Evolutionary conservation across 1,140 invertebrate genomes (phyloP), one percentile per base, ranked within the genome.

Genomic region (Cyrtorhinus lividipennis): DNA sequence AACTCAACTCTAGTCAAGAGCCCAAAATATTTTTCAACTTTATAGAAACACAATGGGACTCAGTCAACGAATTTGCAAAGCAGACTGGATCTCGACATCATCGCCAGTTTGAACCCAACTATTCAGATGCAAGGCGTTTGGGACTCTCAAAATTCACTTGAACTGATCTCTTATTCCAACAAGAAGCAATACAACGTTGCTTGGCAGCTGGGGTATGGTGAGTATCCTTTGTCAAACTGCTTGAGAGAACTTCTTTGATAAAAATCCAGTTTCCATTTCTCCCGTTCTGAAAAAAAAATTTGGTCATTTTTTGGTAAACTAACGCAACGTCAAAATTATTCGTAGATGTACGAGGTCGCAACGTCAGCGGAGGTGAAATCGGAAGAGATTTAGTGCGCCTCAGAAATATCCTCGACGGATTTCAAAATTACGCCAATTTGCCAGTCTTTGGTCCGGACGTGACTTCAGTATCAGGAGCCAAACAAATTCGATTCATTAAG

Each of bases 201-300:
- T 46, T 84, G 81, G 82, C 80, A 84, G 67, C 68, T 85, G n/a
- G 81, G 81, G 30, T 81, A 82, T 68, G 82, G 83, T 85, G 71
- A 70, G 56, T 30, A 53, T 56, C 24, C 60, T 30, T 13, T 2
- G 53, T 5, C 53, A 18, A 18, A 56, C 53, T 10, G n/a, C 57
- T 24, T 59, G 57, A 23, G 2, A 15, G 27, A 22, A 30, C n/a
- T 60, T n/a, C n/a, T n/a, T n/a, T n/a, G n/a, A n/a, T n/a, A n/a
- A n/a, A n/a, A n/a, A n/a, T n/a, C n/a, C n/a, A n/a, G n/a, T n/a
- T n/a, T n/a, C n/a, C n/a, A n/a, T n/a, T n/a, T n/a, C n/a, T n/a
- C n/a, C n/a, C n/a, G n/a, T n/a, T n/a, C n/a, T n/a, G n/a, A n/a
- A n/a, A 2, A 53, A 53, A 22, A 38, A 38, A 38, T 5, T 38